phyloP scores from a whole-genome alignment of 2,113 vertebrate genomes.

The Cyprinus carpio region DNA sequence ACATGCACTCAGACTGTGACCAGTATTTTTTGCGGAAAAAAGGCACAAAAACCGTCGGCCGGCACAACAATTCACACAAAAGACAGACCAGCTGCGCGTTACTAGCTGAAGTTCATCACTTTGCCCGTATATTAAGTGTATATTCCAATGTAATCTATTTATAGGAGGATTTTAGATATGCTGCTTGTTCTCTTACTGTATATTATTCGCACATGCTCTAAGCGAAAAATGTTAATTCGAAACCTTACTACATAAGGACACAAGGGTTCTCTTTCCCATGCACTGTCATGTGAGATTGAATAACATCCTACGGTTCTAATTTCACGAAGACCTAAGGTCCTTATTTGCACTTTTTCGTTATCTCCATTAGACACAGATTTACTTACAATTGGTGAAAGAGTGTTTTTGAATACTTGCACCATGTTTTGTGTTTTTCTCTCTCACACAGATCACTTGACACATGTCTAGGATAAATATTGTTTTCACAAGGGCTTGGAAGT shows the following conservation, averaged over 20 bases:
- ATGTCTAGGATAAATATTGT: no score
- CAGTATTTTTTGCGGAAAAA: conserved; percentile 83
- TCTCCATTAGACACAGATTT: conserved; percentile 19
- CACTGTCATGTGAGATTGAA: conserved; percentile 10
- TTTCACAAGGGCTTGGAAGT: conserved; percentile 31
- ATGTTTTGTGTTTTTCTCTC: background rate
- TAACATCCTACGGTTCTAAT: background rate
- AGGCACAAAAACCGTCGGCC: conserved; percentile 54
- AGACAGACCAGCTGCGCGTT: conserved; percentile 67
- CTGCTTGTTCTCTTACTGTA: background rate
- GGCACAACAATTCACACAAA: conserved; percentile 68
- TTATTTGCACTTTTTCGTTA: conserved; percentile 43
- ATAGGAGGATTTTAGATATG: background rate
- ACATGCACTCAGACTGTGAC: conserved; percentile 83
- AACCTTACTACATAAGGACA: background rate
- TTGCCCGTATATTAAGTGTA: conserved; percentile 19
- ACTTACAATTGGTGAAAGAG: background rate
- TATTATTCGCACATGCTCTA: background rate
- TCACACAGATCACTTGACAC: conserved; percentile 12
- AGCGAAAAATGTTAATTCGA: background rate
- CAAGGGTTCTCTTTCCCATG: background rate
- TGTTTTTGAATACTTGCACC: background rate
- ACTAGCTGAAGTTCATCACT: background rate
- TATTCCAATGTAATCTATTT: conserved; percentile 45
- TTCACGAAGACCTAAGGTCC: conserved; percentile 23